phyloP scores from a whole-genome alignment of 2,888 invertebrate species.

The Cantharis flavilabris region DNA sequence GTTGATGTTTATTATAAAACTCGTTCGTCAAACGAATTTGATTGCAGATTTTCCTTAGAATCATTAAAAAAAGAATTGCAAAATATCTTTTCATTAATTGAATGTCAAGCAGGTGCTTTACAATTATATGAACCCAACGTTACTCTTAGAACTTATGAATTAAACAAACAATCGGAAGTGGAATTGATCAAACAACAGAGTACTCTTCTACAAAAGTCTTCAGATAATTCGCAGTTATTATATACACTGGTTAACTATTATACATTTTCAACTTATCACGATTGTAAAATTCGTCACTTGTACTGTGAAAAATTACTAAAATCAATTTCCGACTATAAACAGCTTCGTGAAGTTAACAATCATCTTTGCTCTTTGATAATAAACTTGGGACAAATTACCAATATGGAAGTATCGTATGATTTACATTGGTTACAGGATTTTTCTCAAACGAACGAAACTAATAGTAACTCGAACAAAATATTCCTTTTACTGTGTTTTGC shows the following conservation, averaged over 20 bases:
- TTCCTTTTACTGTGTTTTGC: neutral
- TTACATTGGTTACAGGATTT: conserved; percentile 47
- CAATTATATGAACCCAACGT: conserved; percentile 44
- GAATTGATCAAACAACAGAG: conserved; percentile 63
- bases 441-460: neutral
- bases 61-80: conserved; percentile 57
- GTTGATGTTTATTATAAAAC: conserved; percentile 66
- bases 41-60: conserved; percentile 55
- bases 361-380: neutral
- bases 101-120: neutral
- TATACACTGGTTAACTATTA: neutral
- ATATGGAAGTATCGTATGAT: neutral
- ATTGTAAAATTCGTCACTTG: neutral
- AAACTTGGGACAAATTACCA: neutral
- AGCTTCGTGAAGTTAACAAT: neutral
- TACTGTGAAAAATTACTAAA: neutral
- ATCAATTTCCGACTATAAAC: neutral
- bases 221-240: neutral
- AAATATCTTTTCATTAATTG: neutral
- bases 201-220: conserved; percentile 46
- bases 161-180: conserved; percentile 59
- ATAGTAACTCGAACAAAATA: neutral
- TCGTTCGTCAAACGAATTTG: conserved; percentile 45
- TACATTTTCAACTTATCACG: neutral
- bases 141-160: conserved; percentile 53